Evolutionary conservation across 2,797 vertebrate genomes (phyloP).

Genomic region (Peromyscus attwateri): DNA sequence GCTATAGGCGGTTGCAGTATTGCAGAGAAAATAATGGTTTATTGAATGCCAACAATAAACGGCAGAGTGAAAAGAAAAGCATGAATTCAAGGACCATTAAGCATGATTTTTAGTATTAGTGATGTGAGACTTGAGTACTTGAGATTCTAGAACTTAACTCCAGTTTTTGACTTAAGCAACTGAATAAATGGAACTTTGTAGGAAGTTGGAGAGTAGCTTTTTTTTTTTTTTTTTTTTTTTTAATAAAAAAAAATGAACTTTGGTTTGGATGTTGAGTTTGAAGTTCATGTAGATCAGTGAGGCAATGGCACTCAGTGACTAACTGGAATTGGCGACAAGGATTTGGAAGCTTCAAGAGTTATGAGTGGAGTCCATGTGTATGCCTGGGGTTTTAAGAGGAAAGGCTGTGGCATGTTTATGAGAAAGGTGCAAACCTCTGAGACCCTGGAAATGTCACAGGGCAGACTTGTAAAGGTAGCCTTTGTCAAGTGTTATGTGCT

Average conservation of each 20-base stretch:
- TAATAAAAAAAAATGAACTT: constrained; percentile 1
- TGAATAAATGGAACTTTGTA: neutral
- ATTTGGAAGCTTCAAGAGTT: neutral
- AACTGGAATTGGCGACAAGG: neutral
- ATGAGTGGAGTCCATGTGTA: neutral
- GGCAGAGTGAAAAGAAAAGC: neutral
- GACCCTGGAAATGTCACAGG: neutral
- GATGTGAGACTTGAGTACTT: neutral
- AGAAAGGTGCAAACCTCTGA: neutral
- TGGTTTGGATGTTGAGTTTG: constrained; percentile 24
- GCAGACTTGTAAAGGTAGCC: neutral
- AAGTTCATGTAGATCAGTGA: neutral
- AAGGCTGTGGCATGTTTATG: neutral
- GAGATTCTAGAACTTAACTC: neutral
- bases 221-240: neutral
- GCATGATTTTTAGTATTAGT: neutral
- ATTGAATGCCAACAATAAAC: neutral
- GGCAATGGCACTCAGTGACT: neutral
- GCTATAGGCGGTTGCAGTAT: too few relatives aligned
- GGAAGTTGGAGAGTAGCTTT: neutral
- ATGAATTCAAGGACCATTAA: neutral
- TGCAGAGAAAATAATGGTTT: neutral
- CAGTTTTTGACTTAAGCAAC: neutral
- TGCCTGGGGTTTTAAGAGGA: constrained; percentile 7
- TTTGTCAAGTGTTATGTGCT: neutral